Evolutionary conservation across 2,113 vertebrate genomes (phyloP).

Genomic region (Elephantulus edwardii): DNA sequence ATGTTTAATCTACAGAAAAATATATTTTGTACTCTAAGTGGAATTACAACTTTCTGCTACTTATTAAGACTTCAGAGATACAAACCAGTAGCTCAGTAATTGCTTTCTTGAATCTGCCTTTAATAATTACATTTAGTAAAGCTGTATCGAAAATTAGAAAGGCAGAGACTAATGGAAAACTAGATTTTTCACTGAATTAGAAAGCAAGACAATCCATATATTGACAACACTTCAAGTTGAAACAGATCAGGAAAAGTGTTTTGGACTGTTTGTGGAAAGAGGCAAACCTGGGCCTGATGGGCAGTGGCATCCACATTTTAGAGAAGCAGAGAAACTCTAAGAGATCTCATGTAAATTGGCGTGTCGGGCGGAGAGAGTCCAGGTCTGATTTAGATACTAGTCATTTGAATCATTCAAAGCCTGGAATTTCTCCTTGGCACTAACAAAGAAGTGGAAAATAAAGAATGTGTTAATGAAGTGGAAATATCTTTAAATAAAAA

Average conservation of each 20-base stretch:
- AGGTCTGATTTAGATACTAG: conserved; percentile 82
- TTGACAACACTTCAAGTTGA: conserved; percentile 98
- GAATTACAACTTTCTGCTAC: conserved; percentile 84
- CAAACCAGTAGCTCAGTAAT: conserved; percentile 94
- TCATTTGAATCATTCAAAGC: conserved; percentile 81
- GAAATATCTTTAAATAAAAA: conserved; percentile 68
- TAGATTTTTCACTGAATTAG: conserved; percentile 99
- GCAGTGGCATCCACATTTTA: conserved; percentile 86
- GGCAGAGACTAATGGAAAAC: conserved; percentile 99
- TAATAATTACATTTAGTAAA: conserved; percentile 98
- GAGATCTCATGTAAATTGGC: conserved; percentile 87
- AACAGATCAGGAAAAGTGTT: conserved; percentile 98
- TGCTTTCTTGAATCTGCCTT: conserved; percentile 99
- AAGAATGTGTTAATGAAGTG: conserved; percentile 77
- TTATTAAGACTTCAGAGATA: conserved; percentile 99
- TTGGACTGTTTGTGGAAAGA: conserved; percentile 92
- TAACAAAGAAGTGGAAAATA: conserved; percentile 75
- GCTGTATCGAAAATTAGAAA: conserved; percentile 91
- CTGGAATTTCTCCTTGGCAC: conserved; percentile 77
- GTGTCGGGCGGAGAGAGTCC: conserved; percentile 75
- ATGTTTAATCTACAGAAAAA: conserved; percentile 48
- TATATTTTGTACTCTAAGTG: conserved; percentile 75
- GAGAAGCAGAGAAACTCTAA: conserved; percentile 85
- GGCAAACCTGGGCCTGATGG: conserved; percentile 91
- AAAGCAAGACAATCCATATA: conserved; percentile 97